Evolutionary conservation across 2,888 invertebrate species (phyloP).

Genomic region (Cataglyphis altisquamis): DNA sequence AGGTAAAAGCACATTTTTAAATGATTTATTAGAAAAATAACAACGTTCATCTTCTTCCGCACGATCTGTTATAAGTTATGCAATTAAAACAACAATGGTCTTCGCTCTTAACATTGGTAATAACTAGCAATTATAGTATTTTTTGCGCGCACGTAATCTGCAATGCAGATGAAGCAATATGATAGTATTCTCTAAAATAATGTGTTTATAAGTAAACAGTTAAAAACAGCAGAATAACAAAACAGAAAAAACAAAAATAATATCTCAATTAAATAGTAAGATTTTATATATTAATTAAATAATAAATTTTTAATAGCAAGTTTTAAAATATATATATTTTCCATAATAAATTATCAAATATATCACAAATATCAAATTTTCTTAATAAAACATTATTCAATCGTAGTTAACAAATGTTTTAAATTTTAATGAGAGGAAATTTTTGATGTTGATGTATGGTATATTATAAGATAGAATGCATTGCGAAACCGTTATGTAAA

Average conservation of each 20-base stretch:
- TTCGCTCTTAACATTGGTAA: constrained; percentile 63
- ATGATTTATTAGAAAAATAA: neutral
- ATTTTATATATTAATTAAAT: neutral
- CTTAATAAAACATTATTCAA: neutral
- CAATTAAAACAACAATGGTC: constrained; percentile 74
- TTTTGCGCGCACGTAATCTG: constrained; percentile 61
- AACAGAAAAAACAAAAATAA: neutral
- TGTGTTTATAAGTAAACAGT: neutral
- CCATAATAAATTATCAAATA: neutral
- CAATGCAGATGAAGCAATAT: neutral
- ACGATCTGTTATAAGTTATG: constrained; percentile 71
- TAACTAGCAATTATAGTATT: constrained; percentile 69
- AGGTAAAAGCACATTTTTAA: neutral
- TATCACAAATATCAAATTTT: neutral
- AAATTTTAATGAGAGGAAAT: constrained; percentile 59
- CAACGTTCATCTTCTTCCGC: constrained; percentile 55
- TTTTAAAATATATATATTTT: neutral
- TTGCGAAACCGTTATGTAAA: constrained; percentile 73
- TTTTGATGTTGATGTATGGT: constrained; percentile 29
- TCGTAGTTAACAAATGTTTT: neutral
- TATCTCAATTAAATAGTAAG: neutral
- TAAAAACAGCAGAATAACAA: neutral
- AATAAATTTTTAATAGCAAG: neutral
- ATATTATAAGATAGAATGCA: constrained; percentile 33
- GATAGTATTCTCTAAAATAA: neutral